phyloP scores from a whole-genome alignment of 2,113 vertebrate genomes.

The Meriones unguiculatus region DNA sequence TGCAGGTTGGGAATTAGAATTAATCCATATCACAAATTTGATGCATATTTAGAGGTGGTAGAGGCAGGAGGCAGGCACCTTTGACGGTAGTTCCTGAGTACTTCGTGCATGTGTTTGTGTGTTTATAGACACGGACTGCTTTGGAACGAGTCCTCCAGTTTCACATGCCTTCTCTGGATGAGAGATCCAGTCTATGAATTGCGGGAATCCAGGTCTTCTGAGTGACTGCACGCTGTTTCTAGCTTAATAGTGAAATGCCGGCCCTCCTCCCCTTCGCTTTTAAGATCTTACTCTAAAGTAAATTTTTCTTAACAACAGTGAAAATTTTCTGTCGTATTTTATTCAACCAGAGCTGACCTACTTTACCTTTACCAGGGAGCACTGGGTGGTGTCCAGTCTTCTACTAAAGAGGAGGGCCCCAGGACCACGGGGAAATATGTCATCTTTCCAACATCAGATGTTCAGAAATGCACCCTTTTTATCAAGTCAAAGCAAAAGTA shows the following conservation, averaged over 20 bases:
- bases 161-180: not conserved
- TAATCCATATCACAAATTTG: slow-evolving; percentile 77
- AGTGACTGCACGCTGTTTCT: not conserved
- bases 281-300: not conserved
- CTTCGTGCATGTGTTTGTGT: not conserved
- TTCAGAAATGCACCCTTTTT: not conserved
- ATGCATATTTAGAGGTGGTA: slow-evolving; percentile 52
- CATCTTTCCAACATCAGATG: not conserved
- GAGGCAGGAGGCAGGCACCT: not conserved
- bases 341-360: not conserved
- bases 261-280: not conserved
- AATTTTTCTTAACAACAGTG: not conserved
- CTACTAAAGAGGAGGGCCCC: no score
- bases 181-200: accelerated
- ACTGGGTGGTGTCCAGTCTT: not conserved
- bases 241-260: not conserved
- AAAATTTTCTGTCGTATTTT: not conserved
- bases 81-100: not conserved
- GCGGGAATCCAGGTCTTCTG: not conserved
- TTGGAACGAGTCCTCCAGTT: not conserved
- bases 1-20: slow-evolving; percentile 71
- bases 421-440: not conserved
- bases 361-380: not conserved
- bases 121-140: not conserved
- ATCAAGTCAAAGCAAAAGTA: not conserved